Conservation (phyloP, 2,888 invertebrate genomes). For the Adela reaumurella region DNA sequence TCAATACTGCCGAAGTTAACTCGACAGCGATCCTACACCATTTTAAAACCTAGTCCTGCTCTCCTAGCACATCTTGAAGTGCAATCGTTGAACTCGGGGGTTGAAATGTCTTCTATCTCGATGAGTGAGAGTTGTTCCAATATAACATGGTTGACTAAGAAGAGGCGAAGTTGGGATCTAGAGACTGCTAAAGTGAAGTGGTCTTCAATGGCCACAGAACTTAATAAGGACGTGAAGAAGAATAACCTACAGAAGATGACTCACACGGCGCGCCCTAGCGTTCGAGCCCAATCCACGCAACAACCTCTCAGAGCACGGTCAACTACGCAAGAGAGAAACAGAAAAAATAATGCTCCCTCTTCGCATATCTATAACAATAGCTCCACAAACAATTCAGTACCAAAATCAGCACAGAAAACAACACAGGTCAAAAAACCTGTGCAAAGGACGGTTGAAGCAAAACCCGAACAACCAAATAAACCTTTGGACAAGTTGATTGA, state of each 20-base stretch:
- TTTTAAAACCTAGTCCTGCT: conserved; percentile 73
- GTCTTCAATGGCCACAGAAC: conserved; percentile 46
- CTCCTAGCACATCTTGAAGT: conserved; percentile 62
- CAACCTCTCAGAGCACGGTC: neutral
- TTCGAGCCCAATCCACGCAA: neutral
- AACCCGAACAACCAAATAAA: neutral
- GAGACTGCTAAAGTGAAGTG: conserved; percentile 47
- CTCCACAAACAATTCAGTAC: too few species aligned
- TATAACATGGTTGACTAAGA: conserved; percentile 25
- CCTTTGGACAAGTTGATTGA: neutral
- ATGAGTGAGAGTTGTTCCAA: conserved; percentile 48
- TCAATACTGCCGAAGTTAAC: conserved; percentile 36
- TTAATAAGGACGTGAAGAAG: conserved; percentile 19
- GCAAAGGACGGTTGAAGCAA: too few species aligned
- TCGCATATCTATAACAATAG: too few species aligned
- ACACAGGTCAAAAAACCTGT: too few species aligned
- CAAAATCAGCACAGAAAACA: too few species aligned
- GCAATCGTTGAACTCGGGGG: conserved; percentile 39
- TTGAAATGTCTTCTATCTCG: conserved; percentile 45
- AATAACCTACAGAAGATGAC: neutral
- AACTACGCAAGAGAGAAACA: neutral
- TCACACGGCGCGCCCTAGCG: neutral
- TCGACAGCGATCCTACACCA: conserved; percentile 74
- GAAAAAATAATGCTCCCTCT: neutral
- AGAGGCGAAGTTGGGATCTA: conserved; percentile 45